These are phyloP conservation scores for Colletes collaris DNA, from an alignment of 2,888 invertebrate genomes.

Conservation along the genomic window DNA sequence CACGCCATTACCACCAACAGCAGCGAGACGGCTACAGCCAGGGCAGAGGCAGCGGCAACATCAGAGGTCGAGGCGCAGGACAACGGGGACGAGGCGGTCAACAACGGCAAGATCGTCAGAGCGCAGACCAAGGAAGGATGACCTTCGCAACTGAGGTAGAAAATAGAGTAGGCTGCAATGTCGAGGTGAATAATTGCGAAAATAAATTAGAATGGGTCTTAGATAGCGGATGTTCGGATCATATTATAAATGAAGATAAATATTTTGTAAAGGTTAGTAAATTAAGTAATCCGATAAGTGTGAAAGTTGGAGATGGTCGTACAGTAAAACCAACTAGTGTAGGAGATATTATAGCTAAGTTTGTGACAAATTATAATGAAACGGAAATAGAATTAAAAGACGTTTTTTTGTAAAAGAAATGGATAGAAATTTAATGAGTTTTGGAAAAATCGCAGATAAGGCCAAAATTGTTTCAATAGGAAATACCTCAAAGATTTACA, in stretches of 20 bases:
- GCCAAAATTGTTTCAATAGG: conserved; percentile 10
- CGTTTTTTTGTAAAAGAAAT: conserved; percentile 30
- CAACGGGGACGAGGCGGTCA: conserved; percentile 19
- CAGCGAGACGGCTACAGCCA: not conserved
- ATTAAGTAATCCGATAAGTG: conserved; percentile 11
- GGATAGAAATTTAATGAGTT: conserved; percentile 32
- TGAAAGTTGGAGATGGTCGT: conserved; percentile 26
- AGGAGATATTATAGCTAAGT: conserved; percentile 3
- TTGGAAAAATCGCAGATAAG: conserved; percentile 15
- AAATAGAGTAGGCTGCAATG: not conserved
- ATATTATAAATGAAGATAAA: conserved; percentile 20
- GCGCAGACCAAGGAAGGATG: not conserved
- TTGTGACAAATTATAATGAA: conserved; percentile 13
- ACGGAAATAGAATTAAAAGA: conserved; percentile 13
- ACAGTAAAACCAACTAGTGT: conserved; percentile 14
- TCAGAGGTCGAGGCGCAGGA: not conserved
- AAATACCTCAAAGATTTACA: conserved; percentile 21
- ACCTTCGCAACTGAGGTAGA: conserved; percentile 13
- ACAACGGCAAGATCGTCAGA: conserved; percentile 17
- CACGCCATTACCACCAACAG: not conserved
- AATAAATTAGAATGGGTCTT: conserved; percentile 23
- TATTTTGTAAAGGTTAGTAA: conserved; percentile 1
- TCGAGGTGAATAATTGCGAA: conserved; percentile 4
- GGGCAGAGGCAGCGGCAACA: not conserved
- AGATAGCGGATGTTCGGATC: conserved; percentile 18